Evolutionary conservation across 2,888 invertebrate species (phyloP).

Genomic region (Drosophila seclusa): DNA sequence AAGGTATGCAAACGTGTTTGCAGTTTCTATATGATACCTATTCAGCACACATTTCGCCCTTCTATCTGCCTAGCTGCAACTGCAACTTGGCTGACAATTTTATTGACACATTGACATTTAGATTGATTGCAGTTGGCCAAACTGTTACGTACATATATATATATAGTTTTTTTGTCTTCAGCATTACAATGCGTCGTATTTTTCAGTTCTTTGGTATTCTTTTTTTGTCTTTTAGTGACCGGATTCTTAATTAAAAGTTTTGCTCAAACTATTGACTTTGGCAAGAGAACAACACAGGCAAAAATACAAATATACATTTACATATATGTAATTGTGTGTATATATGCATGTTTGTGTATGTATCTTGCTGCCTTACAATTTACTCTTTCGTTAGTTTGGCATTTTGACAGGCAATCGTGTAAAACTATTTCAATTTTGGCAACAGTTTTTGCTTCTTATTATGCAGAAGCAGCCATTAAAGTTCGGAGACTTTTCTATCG

Average conservation of each 20-base stretch:
- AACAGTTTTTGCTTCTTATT: slow-evolving; percentile 33
- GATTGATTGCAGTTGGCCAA: slow-evolving; percentile 74
- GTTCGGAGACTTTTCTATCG: neutral
- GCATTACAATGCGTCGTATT: slow-evolving; percentile 49
- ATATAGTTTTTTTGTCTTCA: slow-evolving; percentile 2
- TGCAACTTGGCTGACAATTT: slow-evolving; percentile 71
- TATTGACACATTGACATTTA: slow-evolving; percentile 76
- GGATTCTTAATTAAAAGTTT: slow-evolving; percentile 73
- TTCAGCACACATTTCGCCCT: neutral
- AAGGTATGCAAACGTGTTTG: slow-evolving; percentile 72
- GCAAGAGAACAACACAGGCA: slow-evolving; percentile 18
- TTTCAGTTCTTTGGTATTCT: slow-evolving; percentile 1
- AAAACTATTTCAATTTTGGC: slow-evolving; percentile 72
- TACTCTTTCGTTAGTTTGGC: slow-evolving; percentile 40
- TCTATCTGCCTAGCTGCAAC: slow-evolving; percentile 26
- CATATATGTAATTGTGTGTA: slow-evolving; percentile 11
- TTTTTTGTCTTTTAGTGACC: slow-evolving; percentile 20
- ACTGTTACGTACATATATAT: slow-evolving; percentile 29
- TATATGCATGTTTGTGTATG: neutral
- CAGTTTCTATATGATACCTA: slow-evolving; percentile 3
- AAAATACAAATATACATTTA: slow-evolving; percentile 12
- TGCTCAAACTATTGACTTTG: slow-evolving; percentile 54
- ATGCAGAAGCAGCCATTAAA: slow-evolving; percentile 19
- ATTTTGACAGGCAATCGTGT: slow-evolving; percentile 51
- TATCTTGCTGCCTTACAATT: slow-evolving; percentile 40